Evolutionary conservation across 2,113 vertebrate species (phyloP).

Genomic region (Festucalex cinctus): DNA sequence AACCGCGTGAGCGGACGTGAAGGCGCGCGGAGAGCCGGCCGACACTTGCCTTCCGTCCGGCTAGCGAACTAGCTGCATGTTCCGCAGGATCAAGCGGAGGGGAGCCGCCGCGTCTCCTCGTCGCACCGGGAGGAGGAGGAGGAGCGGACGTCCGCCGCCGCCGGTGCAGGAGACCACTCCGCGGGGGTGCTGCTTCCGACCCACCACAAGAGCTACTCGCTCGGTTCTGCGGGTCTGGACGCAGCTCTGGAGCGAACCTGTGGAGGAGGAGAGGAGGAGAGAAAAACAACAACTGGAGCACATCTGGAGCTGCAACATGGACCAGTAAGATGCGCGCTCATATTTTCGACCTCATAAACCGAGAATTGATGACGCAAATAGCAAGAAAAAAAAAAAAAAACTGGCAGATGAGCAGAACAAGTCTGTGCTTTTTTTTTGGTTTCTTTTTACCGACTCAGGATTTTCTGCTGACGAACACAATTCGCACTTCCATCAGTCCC

Average conservation of each 20-base stretch:
- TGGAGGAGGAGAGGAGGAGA: constrained; percentile 1
- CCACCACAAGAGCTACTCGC: constrained; percentile 81
- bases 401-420: no score
- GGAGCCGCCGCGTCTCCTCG: constrained; percentile 54
- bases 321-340: not conserved
- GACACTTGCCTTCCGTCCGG: not conserved
- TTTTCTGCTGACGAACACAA: no score
- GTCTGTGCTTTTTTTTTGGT: no score
- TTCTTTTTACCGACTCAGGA: no score
- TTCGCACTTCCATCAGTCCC: no score
- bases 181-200: constrained; percentile 72
- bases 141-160: constrained; percentile 18
- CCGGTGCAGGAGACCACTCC: constrained; percentile 29
- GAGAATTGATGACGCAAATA: no score
- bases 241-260: constrained; percentile 35
- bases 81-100: not conserved
- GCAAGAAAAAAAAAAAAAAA: no score
- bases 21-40: not conserved
- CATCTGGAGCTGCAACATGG: constrained; percentile 14
- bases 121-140: constrained; percentile 52
- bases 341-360: not conserved
- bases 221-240: constrained; percentile 56
- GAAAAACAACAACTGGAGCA: not conserved
- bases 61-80: not conserved
- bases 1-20: not conserved